Percentiles rank a stretch among this genome's conserved stretches.
phyloP scores from a whole-genome alignment of 2,888 invertebrate species.

The Ditula angustiorana region DNA sequence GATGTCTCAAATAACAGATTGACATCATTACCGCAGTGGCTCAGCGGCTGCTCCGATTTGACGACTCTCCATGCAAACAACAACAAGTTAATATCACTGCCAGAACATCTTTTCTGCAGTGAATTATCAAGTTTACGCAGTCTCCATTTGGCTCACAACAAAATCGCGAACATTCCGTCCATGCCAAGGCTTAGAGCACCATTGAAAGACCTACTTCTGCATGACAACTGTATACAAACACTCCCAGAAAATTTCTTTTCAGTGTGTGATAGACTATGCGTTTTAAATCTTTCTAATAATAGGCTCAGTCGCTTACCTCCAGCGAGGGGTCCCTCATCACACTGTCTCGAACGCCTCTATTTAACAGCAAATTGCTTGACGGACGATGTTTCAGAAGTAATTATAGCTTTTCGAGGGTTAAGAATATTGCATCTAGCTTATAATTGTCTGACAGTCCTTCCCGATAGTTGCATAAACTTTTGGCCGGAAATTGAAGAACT shows the following conservation, averaged over 20 bases:
- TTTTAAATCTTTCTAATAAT: slow-evolving; percentile 93
- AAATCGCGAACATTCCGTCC: slow-evolving; percentile 89
- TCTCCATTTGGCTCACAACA: slow-evolving; percentile 91
- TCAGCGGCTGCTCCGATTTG: slow-evolving; percentile 89
- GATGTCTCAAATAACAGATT: slow-evolving; percentile 93
- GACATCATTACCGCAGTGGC: slow-evolving; percentile 90
- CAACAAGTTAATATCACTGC: slow-evolving; percentile 89
- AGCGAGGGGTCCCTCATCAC: slow-evolving; percentile 86
- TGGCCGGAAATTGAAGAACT: slow-evolving; percentile 94
- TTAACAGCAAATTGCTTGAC: slow-evolving; percentile 91
- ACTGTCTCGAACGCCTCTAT: slow-evolving; percentile 88
- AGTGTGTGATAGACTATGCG: slow-evolving; percentile 86
- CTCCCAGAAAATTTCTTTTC: slow-evolving; percentile 92
- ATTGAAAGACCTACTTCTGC: slow-evolving; percentile 89
- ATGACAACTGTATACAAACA: slow-evolving; percentile 91
- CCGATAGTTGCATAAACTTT: slow-evolving; percentile 90
- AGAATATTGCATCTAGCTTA: slow-evolving; percentile 91
- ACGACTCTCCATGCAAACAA: slow-evolving; percentile 91
- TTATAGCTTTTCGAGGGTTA: slow-evolving; percentile 87
- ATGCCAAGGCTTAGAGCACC: slow-evolving; percentile 88
- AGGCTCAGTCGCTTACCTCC: slow-evolving; percentile 89
- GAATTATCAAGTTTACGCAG: slow-evolving; percentile 90
- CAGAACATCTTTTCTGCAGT: slow-evolving; percentile 90
- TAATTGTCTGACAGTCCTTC: slow-evolving; percentile 90
- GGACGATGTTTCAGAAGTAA: slow-evolving; percentile 88